Conservation (phyloP, 2,888 invertebrate species). For the Dichetophora obliterata region DNA sequence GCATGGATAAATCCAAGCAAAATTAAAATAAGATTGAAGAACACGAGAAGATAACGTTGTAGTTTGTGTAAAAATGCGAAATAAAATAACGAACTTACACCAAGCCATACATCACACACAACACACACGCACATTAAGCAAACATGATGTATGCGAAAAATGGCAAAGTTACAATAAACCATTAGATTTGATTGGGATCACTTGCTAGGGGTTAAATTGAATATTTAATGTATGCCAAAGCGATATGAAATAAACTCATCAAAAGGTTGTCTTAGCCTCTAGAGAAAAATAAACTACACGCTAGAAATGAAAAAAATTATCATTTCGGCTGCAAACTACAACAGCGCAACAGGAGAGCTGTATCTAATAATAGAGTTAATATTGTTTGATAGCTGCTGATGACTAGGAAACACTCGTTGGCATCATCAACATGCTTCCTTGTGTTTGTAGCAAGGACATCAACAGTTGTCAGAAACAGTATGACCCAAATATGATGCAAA, state of each 20-base stretch:
- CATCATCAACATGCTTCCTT: background rate
- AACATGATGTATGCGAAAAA: background rate
- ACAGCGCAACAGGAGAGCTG: background rate
- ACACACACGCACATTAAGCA: background rate
- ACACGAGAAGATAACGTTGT: background rate
- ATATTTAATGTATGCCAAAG: background rate
- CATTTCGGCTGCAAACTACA: background rate
- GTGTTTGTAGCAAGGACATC: background rate
- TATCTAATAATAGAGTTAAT: constrained; percentile 22
- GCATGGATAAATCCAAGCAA: constrained; percentile 47
- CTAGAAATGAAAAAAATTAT: background rate
- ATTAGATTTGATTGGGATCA: background rate
- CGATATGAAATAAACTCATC: background rate
- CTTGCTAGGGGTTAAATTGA: background rate
- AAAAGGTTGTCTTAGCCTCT: background rate
- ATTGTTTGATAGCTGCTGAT: constrained; percentile 29
- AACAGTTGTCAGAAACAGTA: constrained; percentile 19
- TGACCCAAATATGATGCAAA: constrained; percentile 12
- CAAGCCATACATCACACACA: background rate
- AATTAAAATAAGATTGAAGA: background rate
- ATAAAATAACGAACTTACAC: background rate
- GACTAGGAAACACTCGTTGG: background rate
- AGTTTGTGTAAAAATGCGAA: constrained; percentile 58
- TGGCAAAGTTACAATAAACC: background rate
- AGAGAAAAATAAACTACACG: constrained; percentile 32